A percentile compares a stretch with the other conserved stretches of the same genome.
These are phyloP conservation scores for Isotomurus palustris DNA, from an alignment of 2,888 invertebrate species.

Conservation along the genomic window DNA sequence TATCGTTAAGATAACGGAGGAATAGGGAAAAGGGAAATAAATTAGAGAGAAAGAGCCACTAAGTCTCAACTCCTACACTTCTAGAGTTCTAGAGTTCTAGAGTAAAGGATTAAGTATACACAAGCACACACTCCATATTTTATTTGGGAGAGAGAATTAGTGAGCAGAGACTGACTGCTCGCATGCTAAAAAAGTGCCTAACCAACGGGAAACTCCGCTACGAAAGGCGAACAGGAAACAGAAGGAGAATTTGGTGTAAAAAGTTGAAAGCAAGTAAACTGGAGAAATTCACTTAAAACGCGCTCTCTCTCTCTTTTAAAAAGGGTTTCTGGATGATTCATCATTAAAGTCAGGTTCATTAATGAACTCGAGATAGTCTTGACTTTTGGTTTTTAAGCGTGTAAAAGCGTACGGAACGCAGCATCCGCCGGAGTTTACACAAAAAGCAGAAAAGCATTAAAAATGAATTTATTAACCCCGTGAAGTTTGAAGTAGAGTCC, in stretches of 20 bases:
- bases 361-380: too few species aligned
- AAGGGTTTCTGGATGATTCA: too few species aligned
- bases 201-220: not conserved
- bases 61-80: not conserved
- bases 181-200: not conserved
- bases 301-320: too few species aligned
- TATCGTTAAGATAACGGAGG: conserved; percentile 35
- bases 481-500: conserved; percentile 83
- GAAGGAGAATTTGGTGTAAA: too few species aligned
- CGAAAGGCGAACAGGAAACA: too few species aligned
- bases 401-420: not conserved
- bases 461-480: conserved; percentile 61
- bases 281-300: not conserved
- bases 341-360: too few species aligned
- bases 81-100: too few species aligned
- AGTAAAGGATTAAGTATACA: too few species aligned
- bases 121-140: too few species aligned
- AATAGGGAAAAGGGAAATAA: conserved; percentile 6
- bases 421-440: not conserved
- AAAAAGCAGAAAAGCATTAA: not conserved
- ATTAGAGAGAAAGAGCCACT: conserved; percentile 7
- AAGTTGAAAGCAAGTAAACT: too few species aligned
- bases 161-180: too few species aligned
- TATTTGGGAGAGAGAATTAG: too few species aligned
- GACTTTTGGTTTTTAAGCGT: not conserved